Evolutionary conservation across 2,888 invertebrate genomes (phyloP).

Genomic region (Germaria angustata): DNA sequence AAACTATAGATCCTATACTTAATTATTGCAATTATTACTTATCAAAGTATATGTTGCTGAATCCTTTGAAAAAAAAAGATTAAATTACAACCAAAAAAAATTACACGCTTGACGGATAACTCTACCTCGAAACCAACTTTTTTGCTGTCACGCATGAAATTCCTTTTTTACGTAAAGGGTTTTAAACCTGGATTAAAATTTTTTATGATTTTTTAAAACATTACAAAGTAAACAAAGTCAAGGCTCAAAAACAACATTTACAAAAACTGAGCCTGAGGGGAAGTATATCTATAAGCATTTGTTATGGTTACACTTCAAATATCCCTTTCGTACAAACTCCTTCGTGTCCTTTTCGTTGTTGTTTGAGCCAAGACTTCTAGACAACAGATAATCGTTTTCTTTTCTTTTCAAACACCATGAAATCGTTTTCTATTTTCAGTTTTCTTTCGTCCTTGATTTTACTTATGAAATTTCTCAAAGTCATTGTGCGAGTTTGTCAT

Average conservation of each 20-base stretch:
- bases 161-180: conserved; percentile 36
- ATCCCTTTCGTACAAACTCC: conserved; percentile 46
- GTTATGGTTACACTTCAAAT: conserved; percentile 57
- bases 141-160: background rate
- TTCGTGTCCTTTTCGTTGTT: conserved; percentile 21
- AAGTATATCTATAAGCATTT: conserved; percentile 32
- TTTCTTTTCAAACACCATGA: conserved; percentile 41
- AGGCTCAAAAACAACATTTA: conserved; percentile 2
- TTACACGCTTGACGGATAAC: conserved; percentile 5
- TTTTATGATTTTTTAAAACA: background rate
- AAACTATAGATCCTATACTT: background rate
- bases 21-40: conserved; percentile 55
- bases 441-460: conserved; percentile 6
- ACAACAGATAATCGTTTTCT: conserved; percentile 35
- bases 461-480: conserved; percentile 24
- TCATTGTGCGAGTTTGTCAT: conserved; percentile 53
- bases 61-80: background rate
- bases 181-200: conserved; percentile 10
- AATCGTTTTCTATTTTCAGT: conserved; percentile 21
- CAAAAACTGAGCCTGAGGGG: background rate
- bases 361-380: background rate
- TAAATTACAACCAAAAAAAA: background rate
- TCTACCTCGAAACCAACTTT: background rate
- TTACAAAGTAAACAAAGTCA: conserved; percentile 31
- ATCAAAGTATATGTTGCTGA: conserved; percentile 7